Base-by-base conservation (phyloP, 2,888 invertebrate species). In the Nomada ferruginata region DNA sequence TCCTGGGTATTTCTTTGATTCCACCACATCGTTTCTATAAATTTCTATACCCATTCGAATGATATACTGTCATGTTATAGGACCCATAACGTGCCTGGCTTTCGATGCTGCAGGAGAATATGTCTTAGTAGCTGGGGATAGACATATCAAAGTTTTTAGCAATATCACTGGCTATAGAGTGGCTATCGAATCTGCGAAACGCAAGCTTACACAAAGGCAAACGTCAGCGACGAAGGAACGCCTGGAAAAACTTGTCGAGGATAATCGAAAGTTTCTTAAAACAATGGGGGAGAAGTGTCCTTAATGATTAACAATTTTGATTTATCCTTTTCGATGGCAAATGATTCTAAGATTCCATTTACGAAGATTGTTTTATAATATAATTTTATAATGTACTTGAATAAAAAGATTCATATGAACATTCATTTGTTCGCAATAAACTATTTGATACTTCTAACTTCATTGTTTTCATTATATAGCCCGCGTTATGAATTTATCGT, bases 101-200 rank as follows among this genome's bases (percentile, higher is more conserved):
- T 98, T 98, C 92, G 97, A 98, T 91, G 95, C 97, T 4, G 95
- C 95, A 81, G 97, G 97, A 29, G 96, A 96, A 91, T 97, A 96
- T 91, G 91, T 98, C 60, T 95, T 97, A 85, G 95, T 96, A 0
- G 95, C 96, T 74, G 97, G 97, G 18, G 97, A 97, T 87, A 96
- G 96, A 85, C 96, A 96, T 65, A 96, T 98, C 15, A 95, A 97
- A 57, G 95, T 98, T 70, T 96, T 98, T 90, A 96, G 97, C 92
- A 98, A 98, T 90, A 94, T 97, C 9, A 95, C 96, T n/a, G 97
- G 96, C 7, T 95, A 95, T 89, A 94, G 95, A 74, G 94, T 93
- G 86, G 93, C 91, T 63, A 95, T 94, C 88, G 93, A 93, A 50
- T 93, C 94, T 7, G 94, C 95, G 15, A 94, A 94, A 85, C 93